Evolutionary conservation across 2,888 invertebrate species (phyloP), one percentile per base, ranked within the genome.

Genomic region (Pantelozetes paolii): DNA sequence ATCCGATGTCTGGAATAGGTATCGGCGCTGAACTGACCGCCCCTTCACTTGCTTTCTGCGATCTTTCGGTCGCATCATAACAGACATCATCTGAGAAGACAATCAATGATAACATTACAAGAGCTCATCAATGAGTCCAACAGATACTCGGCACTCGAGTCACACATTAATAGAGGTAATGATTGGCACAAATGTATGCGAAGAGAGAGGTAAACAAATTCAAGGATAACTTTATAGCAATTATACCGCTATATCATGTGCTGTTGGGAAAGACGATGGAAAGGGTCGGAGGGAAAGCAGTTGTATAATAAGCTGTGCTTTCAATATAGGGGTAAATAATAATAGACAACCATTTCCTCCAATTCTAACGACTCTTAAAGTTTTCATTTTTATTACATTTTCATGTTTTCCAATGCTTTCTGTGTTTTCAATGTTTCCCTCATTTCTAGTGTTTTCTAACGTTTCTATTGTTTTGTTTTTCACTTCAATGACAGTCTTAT

Each of bases 1-100:
- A 42, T 32, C 30, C 45, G n/a, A 20, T 13, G 15, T 71, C 74
- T 9, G 74, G 71, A 20, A 74, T 74, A 5, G 71, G 59, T 23
- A 71, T 71, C 28, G 74, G 74, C 9, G 48, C 69, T n/a, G 62
- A 36, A 30, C 32, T 36, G 23, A 36, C 40, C 20, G 64, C 36
- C 40, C 30, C 64, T n/a, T 64, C 64, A 40, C 15, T 40, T 15
- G 62, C 62, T 18, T 30, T 62, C 18, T 62, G 62, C 15, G 32
- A 20, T 59, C 28, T 62, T 20, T 62, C 62, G 5, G 2, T 32
- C 18, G 62, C 11, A 11, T 64, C 20, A 64, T 64, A 64, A 64
- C 64, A 64, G 36, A 36, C 64, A n/a, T 64, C 64, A 40, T 64
- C 64, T 64, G 40, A 1, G 20, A 64, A 64, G 23, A 40, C 1